Base-by-base conservation (phyloP, 2,888 invertebrate genomes). In the Cosmorhoe ocellata region DNA sequence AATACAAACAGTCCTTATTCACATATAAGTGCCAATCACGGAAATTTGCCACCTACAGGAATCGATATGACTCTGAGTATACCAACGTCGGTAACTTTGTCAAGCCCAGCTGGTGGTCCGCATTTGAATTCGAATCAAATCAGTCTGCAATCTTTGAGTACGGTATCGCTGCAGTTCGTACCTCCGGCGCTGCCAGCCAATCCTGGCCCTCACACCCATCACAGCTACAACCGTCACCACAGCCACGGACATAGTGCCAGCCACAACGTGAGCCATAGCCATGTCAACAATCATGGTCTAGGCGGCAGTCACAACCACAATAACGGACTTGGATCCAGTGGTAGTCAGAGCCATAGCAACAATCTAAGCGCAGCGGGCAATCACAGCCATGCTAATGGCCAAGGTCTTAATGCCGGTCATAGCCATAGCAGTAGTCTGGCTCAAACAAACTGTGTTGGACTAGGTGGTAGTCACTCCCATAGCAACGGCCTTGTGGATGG, bases 81-180 rank as follows among this genome's bases (percentile, higher is more conserved):
- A 73, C 83, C 83, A 72, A 74, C 81, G 63, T 72, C 83, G 42
- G 66, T 83, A 64, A 82, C 78, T 65, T 78, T 81, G 76, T 73
- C 81, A 51, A 84, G 77, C 62, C 64, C 77, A 55, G 69, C 69
- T 51, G 75, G 67, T 53, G 65, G 69, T 47, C 79, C 22, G 36
- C 79, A 78, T 57, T 70, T 81, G 50, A 74, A 66, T 57, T 69
- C 73, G 56, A 79, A 71, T 69, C 79, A 74, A 70, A 78, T 81
- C 58, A 82, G 78, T 72, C 69, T 81, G 63, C 81, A 74, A 63
- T 61, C 78, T 43, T 59, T 81, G 64, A 81, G 76, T 59, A 83
- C 77, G 61, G 66, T 80, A 56, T 76, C 81, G 49, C 67, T 82
- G 69, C 79, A 78, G 65, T 79, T 79, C 59, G 58, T 81, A 61